Evolutionary conservation across 2,113 vertebrate genomes (phyloP).

Genomic region (Poeciliopsis turrubarensis): DNA sequence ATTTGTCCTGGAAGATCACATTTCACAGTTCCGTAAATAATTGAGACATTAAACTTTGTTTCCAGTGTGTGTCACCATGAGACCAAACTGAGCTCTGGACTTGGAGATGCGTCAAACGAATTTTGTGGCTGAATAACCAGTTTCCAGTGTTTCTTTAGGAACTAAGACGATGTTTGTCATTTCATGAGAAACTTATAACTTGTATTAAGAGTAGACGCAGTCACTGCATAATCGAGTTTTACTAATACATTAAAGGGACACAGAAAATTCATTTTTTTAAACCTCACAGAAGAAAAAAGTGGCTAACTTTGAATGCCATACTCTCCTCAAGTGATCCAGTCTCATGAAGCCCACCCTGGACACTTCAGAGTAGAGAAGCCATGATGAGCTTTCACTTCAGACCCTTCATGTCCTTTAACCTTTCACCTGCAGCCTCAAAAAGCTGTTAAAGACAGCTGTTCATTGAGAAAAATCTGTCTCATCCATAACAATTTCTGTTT

Average conservation of each 20-base stretch:
- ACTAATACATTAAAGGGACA: too few species aligned
- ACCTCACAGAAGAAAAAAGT: too few species aligned
- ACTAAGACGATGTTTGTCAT: too few species aligned
- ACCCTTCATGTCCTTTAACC: conserved; percentile 67
- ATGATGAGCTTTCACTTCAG: conserved; percentile 64
- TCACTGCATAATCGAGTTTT: too few species aligned
- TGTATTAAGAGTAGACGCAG: too few species aligned
- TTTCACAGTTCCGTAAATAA: neutral
- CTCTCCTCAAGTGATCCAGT: conserved; percentile 12
- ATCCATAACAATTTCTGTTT: neutral
- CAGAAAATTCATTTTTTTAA: too few species aligned
- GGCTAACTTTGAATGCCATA: neutral
- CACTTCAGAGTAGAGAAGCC: conserved; percentile 39
- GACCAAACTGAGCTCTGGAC: too few species aligned
- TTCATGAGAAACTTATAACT: too few species aligned
- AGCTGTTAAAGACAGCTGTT: conserved; percentile 57
- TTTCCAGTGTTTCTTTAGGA: too few species aligned
- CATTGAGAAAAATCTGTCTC: neutral
- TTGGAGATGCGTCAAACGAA: neutral
- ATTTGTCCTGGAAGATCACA: neutral
- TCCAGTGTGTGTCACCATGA: neutral
- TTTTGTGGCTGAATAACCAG: neutral
- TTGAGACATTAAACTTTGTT: neutral
- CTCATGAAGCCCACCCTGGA: conserved; percentile 57
- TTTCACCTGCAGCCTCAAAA: conserved; percentile 58